phyloP scores from a whole-genome alignment of 2,888 invertebrate genomes.

The Dolichomitus sp. region DNA sequence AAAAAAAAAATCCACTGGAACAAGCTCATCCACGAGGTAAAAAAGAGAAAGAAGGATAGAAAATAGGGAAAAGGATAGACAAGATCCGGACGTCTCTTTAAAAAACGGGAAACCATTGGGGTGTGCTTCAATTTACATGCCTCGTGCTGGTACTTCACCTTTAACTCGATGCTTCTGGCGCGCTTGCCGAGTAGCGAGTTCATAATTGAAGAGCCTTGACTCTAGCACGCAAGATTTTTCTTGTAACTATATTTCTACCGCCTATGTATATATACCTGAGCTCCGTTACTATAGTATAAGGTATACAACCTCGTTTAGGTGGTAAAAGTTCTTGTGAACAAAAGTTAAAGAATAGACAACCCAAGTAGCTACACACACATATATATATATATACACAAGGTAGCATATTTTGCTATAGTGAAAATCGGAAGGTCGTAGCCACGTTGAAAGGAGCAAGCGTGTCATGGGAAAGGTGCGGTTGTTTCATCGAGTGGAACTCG shows the following conservation, averaged over 20 bases:
- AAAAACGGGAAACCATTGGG: conserved; percentile 35
- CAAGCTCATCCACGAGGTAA: conserved; percentile 31
- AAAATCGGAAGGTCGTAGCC: conserved; percentile 6
- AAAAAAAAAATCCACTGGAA: conserved; percentile 17
- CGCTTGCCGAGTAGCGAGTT: conserved; percentile 50
- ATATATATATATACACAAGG: neutral
- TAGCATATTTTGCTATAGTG: conserved; percentile 1
- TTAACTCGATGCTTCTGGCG: conserved; percentile 52
- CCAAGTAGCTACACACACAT: neutral
- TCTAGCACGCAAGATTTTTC: conserved; percentile 42
- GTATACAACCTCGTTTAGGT: neutral
- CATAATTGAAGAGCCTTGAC: conserved; percentile 61
- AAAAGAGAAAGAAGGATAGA: conserved; percentile 46
- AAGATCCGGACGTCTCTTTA: conserved; percentile 36
- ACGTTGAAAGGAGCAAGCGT: conserved; percentile 24
- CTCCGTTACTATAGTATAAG: neutral
- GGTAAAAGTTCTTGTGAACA: neutral
- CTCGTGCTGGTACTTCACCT: conserved; percentile 48
- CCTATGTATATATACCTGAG: neutral
- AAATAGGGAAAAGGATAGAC: conserved; percentile 20
- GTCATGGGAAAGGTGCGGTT: conserved; percentile 57
- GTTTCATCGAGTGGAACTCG: conserved; percentile 48
- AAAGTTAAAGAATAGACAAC: neutral
- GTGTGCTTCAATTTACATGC: conserved; percentile 52
- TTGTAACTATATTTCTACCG: neutral